phyloP scores from a whole-genome alignment of 2,888 invertebrate genomes.

The Folsomia candida region DNA sequence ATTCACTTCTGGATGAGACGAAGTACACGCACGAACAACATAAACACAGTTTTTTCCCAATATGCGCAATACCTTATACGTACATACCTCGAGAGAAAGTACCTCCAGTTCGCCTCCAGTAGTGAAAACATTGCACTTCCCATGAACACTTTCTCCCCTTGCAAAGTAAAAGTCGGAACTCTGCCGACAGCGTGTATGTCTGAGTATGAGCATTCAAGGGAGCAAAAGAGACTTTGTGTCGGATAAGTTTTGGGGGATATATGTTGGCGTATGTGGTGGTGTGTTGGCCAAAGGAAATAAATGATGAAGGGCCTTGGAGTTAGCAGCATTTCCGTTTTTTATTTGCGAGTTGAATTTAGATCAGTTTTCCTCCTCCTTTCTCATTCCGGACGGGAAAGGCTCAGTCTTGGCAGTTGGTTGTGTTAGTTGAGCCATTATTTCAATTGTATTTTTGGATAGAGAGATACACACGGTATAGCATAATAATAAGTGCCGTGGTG shows the following conservation, averaged over 20 bases:
- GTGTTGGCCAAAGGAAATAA: constrained; percentile 1
- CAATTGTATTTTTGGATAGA: constrained; percentile 13
- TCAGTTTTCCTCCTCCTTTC: constrained; percentile 17
- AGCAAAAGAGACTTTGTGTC: background rate
- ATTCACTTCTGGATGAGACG: too few relatives aligned
- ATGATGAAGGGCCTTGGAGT: constrained; percentile 15
- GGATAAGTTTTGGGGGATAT: background rate
- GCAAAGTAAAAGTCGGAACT: background rate
- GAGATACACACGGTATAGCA: constrained; percentile 11
- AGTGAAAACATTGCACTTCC: background rate
- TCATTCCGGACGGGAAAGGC: constrained; percentile 15
- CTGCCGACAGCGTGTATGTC: background rate
- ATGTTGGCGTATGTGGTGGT: background rate
- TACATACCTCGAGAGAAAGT: too few relatives aligned
- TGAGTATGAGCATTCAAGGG: background rate
- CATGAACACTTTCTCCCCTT: background rate
- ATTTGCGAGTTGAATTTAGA: constrained; percentile 32
- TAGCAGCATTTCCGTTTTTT: constrained; percentile 25
- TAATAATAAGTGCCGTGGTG: constrained; percentile 13
- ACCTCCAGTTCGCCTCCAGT: too few relatives aligned
- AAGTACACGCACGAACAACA: background rate
- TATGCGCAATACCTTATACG: too few relatives aligned
- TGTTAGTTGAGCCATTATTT: constrained; percentile 6
- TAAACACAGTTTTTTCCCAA: background rate
- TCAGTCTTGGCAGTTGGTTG: background rate